Base-by-base conservation (phyloP, 2,888 invertebrate genomes). In the Alsophila aescularia region DNA sequence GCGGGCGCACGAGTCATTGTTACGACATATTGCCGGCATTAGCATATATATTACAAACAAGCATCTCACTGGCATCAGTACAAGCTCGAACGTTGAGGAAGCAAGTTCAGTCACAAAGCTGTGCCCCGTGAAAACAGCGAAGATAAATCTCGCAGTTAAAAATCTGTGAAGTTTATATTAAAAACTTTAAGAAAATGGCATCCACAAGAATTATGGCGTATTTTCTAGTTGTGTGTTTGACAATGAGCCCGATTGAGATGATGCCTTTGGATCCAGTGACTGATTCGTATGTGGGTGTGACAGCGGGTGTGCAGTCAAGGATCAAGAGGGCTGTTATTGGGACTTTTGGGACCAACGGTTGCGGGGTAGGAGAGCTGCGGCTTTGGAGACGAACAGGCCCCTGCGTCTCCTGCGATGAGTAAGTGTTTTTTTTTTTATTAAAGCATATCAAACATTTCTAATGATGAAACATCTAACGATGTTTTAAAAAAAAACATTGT, bases 321-420 rank as follows among this genome's bases (percentile, higher is more conserved):
- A 7, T 37, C 0, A 37, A 18, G 18, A 29, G 29, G n/a, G 10
- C 29, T 2, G 29, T 29, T 10, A n/a, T 29, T 29, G 29, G 29
- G 2, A 10, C 1, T 4, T 29, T n/a, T 8, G n/a, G n/a, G n/a
- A n/a, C n/a, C n/a, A n/a, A n/a, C n/a, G n/a, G n/a, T 10, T 29
- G 29, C n/a, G 29, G 29, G 0, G 4, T 2, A 12, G 18, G 18
- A 0, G 10, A n/a, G 0, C 10, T 18, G n/a, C 10, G 6, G 37
- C 8, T 37, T 4, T 37, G 18, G 18, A 37, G 10, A 18, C 4
- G 3, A 10, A 2, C 9, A 1, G 44, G 44, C 10, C n/a, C 36
- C 1, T 45, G 45, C 36, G 45, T 36, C 8, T 27, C 35, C 4
- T 45, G 45, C n/a, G 36, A 36, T 16, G 34, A 36, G 45, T 45